Percentiles rank a stretch among this genome's conserved stretches.
phyloP scores from a whole-genome alignment of 2,113 vertebrate species.

The Cephalopterus ornatus region DNA sequence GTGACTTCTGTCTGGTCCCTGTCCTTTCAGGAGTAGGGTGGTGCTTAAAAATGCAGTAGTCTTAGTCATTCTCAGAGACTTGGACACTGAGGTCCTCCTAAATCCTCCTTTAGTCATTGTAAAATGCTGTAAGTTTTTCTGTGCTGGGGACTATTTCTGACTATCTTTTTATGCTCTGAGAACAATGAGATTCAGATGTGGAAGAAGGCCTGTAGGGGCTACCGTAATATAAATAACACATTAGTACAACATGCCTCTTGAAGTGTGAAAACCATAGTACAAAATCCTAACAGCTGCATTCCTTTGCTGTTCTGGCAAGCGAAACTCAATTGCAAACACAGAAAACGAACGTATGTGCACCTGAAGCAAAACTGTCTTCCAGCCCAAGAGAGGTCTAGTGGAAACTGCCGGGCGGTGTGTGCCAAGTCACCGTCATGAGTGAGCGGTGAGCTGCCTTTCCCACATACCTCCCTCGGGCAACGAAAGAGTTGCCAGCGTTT shows the following conservation, averaged over 20 bases:
- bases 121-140: background rate
- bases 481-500: constrained; percentile 51
- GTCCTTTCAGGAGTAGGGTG: background rate
- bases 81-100: background rate
- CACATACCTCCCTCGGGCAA: constrained; percentile 49
- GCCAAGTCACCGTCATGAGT: constrained; percentile 5
- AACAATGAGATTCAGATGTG: constrained; percentile 39
- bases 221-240: background rate
- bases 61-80: background rate
- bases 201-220: background rate
- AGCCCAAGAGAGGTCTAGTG: background rate
- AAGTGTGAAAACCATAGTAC: constrained; percentile 20
- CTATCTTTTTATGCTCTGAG: background rate
- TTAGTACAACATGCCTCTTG: background rate
- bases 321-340: background rate
- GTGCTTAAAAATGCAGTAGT: background rate
- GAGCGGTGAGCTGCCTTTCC: constrained; percentile 45
- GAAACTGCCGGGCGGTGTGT: background rate
- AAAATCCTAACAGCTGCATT: constrained; percentile 2
- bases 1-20: background rate
- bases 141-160: background rate
- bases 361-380: constrained; percentile 12
- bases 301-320: background rate
- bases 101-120: background rate
- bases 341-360: background rate